Evolutionary conservation across 2,113 vertebrate species (phyloP).

Genomic region (Aspidoscelis tigris): DNA sequence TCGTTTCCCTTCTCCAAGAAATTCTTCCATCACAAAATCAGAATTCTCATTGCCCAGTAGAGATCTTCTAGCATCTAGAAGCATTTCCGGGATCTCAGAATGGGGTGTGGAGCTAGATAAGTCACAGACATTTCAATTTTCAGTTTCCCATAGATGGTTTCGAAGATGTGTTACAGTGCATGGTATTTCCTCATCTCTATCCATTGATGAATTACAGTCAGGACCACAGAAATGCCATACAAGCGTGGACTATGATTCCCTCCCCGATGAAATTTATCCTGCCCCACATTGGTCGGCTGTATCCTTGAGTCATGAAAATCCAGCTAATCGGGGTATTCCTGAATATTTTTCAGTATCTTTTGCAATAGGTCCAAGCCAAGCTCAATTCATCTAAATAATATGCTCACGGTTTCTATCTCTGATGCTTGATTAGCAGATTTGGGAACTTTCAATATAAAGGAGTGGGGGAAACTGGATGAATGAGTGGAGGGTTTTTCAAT

Average conservation of each 20-base stretch:
- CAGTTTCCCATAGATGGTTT: conserved; percentile 33
- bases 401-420: no score
- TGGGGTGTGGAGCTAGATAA: background rate
- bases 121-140: conserved; percentile 40
- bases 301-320: background rate
- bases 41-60: background rate
- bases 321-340: background rate
- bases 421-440: no score
- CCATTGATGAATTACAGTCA: no score
- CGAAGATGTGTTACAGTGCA: conserved; percentile 17
- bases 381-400: no score
- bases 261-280: background rate
- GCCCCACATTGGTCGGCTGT: background rate
- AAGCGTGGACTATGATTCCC: no score
- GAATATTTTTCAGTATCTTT: background rate
- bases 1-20: background rate
- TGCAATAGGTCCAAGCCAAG: no score
- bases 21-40: background rate
- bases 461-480: no score
- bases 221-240: background rate
- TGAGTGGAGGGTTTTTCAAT: no score
- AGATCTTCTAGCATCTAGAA: background rate
- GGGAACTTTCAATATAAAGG: no score
- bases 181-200: no score
- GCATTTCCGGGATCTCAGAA: background rate